Conservation (phyloP, 2,113 vertebrate species). For the Boulengeromyrus knoepffleri region DNA sequence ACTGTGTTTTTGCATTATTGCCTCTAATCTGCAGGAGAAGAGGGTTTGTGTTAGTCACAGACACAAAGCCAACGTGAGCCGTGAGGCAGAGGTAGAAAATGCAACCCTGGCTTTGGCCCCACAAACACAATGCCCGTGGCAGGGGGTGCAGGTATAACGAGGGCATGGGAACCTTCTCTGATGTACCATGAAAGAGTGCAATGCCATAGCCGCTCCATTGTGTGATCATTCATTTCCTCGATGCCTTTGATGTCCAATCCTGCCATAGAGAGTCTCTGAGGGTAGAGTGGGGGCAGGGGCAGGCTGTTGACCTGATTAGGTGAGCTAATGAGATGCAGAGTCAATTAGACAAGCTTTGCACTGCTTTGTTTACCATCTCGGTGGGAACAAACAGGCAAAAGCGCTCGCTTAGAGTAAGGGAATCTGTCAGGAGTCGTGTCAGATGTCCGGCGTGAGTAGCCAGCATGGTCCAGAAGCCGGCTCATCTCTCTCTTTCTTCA, state of each 20-base stretch:
- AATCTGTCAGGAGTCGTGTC: not conserved
- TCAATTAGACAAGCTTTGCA: not conserved
- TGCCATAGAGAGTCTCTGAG: not conserved
- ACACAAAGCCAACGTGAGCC: not conserved
- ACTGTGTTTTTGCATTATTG: not conserved
- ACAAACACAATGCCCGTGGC: not conserved
- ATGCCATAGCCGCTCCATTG: not conserved
- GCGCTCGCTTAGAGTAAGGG: not conserved
- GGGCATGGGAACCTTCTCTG: not conserved
- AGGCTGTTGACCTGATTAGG: not conserved
- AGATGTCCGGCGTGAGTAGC: not conserved
- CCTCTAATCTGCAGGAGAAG: not conserved
- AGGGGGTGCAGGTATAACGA: not conserved
- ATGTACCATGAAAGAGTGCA: not conserved
- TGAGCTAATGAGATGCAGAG: not conserved
- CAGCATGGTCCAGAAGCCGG: not conserved
- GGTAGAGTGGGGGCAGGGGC: not conserved
- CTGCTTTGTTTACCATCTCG: not conserved
- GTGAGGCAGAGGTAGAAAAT: not conserved
- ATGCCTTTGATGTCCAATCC: slow-evolving; percentile 1
- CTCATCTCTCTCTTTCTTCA: not conserved
- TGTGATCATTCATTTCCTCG: not conserved
- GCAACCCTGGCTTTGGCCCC: not conserved
- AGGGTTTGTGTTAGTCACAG: not conserved
- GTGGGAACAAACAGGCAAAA: not conserved